A percentile compares a stretch with the other conserved stretches of the same genome.
These are phyloP conservation scores for Apeltes quadracus DNA, from an alignment of 2,113 vertebrate genomes.

Conservation along the genomic window DNA sequence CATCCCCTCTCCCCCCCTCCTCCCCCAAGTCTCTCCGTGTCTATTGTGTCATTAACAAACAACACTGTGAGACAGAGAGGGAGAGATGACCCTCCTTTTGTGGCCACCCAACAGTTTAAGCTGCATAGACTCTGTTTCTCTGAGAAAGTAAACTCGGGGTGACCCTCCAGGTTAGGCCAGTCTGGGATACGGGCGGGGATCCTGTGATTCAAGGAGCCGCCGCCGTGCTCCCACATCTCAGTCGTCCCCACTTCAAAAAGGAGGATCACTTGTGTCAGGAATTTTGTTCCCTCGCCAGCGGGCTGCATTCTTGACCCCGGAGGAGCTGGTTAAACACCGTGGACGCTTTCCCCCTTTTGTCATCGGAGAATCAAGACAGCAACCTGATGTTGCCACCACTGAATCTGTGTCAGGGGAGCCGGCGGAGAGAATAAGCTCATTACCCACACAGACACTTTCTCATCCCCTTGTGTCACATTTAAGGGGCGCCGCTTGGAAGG, in stretches of 20 bases:
- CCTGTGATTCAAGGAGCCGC: slow-evolving; percentile 69
- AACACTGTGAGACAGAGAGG: slow-evolving; percentile 43
- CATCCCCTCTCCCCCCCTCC: too few species aligned
- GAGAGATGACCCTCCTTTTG: slow-evolving; percentile 70
- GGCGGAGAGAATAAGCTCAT: slow-evolving; percentile 68
- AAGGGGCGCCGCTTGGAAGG: slow-evolving; percentile 22
- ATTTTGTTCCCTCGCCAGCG: slow-evolving; percentile 77
- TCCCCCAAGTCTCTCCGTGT: slow-evolving; percentile 41
- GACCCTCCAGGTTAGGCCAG: slow-evolving; percentile 86
- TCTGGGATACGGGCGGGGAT: slow-evolving; percentile 76
- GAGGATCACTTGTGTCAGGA: slow-evolving; percentile 76
- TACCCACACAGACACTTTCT: slow-evolving; percentile 61
- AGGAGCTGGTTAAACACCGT: slow-evolving; percentile 81
- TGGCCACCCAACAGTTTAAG: slow-evolving; percentile 81
- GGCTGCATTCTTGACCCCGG: slow-evolving; percentile 82
- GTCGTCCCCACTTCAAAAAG: slow-evolving; percentile 71
- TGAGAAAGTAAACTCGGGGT: slow-evolving; percentile 89
- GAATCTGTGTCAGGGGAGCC: slow-evolving; percentile 65
- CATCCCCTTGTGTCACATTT: slow-evolving; percentile 30
- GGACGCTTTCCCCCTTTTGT: slow-evolving; percentile 79
- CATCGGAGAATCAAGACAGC: slow-evolving; percentile 66
- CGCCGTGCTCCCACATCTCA: slow-evolving; percentile 66
- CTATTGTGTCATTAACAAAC: slow-evolving; percentile 69
- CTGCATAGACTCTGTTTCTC: slow-evolving; percentile 85
- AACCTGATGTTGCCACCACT: slow-evolving; percentile 78